Percentiles rank a stretch among this genome's conserved stretches.
Evolutionary conservation across 2,797 vertebrate species (phyloP).

Genomic region (Sardinella longiceps): DNA sequence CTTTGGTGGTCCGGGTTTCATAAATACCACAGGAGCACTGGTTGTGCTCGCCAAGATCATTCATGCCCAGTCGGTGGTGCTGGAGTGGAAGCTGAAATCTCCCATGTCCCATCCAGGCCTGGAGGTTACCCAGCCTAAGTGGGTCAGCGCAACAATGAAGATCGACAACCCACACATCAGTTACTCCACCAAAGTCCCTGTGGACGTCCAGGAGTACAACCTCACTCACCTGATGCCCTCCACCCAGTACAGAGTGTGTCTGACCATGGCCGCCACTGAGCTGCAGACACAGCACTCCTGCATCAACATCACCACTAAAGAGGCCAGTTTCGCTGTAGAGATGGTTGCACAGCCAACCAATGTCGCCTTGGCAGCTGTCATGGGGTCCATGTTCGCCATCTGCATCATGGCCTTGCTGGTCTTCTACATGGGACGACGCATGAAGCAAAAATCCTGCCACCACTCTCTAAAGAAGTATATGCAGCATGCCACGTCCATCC

Average conservation of each 20-base stretch:
- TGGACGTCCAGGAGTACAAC: conserved; percentile 83
- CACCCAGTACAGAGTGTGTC: conserved; percentile 79
- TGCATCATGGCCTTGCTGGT: conserved; percentile 79
- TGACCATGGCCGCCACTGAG: conserved; percentile 71
- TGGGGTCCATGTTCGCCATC: conserved; percentile 81
- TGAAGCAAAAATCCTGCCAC: conserved; percentile 77
- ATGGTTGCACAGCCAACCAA: conserved; percentile 72
- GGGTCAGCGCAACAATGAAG: conserved; percentile 78
- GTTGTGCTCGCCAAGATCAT: conserved; percentile 76
- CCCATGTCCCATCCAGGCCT: conserved; percentile 50
- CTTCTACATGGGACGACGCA: conserved; percentile 77
- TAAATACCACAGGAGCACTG: conserved; percentile 65
- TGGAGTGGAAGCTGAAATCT: conserved; percentile 78
- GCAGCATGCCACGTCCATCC: conserved; percentile 80
- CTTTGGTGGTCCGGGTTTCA: conserved; percentile 42
- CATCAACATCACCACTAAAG: conserved; percentile 81
- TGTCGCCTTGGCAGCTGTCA: conserved; percentile 78
- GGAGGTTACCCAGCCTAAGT: conserved; percentile 64
- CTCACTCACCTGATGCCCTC: conserved; percentile 82
- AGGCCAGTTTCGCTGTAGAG: conserved; percentile 75
- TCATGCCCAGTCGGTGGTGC: conserved; percentile 78
- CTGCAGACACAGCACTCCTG: conserved; percentile 70
- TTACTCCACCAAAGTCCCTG: conserved; percentile 81
- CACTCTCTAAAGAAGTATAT: conserved; percentile 83
- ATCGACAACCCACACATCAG: conserved; percentile 83